Evolutionary conservation across 2,797 vertebrate genomes (phyloP), one percentile per base, ranked within the genome.

Genomic region (Galagoides demidoff): DNA sequence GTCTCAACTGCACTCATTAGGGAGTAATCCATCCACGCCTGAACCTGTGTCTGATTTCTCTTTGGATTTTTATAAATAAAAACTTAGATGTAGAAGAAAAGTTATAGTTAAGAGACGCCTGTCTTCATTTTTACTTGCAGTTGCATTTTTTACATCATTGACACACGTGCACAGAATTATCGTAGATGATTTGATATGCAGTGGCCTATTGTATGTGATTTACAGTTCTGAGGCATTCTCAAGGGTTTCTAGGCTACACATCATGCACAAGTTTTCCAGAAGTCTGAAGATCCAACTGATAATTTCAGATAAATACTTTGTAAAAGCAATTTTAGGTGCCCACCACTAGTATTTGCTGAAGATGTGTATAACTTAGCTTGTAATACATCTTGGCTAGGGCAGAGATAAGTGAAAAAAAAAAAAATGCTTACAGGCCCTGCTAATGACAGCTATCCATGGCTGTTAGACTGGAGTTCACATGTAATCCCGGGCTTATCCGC

Each of bases 41-140:
- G 22, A 19, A 11, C 49, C 74, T 31, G 5, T 59, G 31, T 63
- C 89, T 82, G 71, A 90, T 16, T 61, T 49, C 37, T 82, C 79
- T 74, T 71, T 49, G 63, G 23, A 22, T 61, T 94, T 79, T 73
- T 94, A 27, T 43, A 91, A 66, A 70, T 90, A 78, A 85, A 95
- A 59, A 52, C 8, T 68, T 83, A 37, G 39, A 61, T 29, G 10
- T 76, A 37, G 43, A 31, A 83, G 85, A 64, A 66, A 84, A 27
- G 27, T 76, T 88, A n/a, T 12, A 29, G 25, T 68, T n/a, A 71
- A 73, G 49, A 79, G 52, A 73, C 3, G 3, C 9, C 34, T 66
- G 23, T 34, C 22, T 82, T 55, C 13, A 7, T 20, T 29, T 39
- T 25, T 39, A 49, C 29, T 22, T 5, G 20, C 17, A 29, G 57